Evolutionary conservation across 2,888 invertebrate genomes (phyloP).

Genomic region (Eurytoma californica): DNA sequence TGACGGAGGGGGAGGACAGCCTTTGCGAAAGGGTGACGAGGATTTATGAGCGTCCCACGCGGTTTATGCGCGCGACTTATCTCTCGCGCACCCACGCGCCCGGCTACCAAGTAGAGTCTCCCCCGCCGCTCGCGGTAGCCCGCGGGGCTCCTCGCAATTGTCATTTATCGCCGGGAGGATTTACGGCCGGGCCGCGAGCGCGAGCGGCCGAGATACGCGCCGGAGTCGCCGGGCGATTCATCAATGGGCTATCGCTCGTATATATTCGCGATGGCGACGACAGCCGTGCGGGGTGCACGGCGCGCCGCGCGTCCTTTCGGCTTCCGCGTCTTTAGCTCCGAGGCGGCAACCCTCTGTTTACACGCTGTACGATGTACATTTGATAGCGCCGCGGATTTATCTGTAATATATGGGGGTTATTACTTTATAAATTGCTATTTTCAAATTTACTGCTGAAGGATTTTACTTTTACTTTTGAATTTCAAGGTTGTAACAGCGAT

Average conservation of each 20-base stretch:
- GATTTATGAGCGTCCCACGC: slow-evolving; percentile 70
- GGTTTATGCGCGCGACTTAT: slow-evolving; percentile 57
- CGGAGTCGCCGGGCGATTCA: slow-evolving; percentile 62
- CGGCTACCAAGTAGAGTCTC: slow-evolving; percentile 60
- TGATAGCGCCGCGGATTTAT: too few relatives aligned
- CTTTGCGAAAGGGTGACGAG: slow-evolving; percentile 59
- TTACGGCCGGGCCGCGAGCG: slow-evolving; percentile 61
- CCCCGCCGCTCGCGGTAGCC: slow-evolving; percentile 61
- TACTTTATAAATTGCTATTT: too few relatives aligned
- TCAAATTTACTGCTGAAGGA: too few relatives aligned
- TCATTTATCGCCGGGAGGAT: slow-evolving; percentile 72
- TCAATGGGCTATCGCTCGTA: slow-evolving; percentile 69
- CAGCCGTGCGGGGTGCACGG: slow-evolving; percentile 44
- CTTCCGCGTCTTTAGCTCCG: too few relatives aligned
- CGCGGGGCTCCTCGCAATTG: slow-evolving; percentile 65
- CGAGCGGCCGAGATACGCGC: slow-evolving; percentile 15
- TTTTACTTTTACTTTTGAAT: too few relatives aligned
- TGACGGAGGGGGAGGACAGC: too few relatives aligned
- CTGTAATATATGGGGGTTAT: too few relatives aligned
- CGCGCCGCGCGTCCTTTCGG: too few relatives aligned
- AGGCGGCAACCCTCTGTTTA: too few relatives aligned
- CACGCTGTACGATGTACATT: too few relatives aligned
- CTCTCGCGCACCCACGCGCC: slow-evolving; percentile 66
- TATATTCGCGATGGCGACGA: slow-evolving; percentile 60
- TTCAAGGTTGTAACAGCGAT: too few relatives aligned